These are phyloP conservation scores for Morpho helenor DNA, from an alignment of 2,888 invertebrate genomes.

Conservation along the genomic window DNA sequence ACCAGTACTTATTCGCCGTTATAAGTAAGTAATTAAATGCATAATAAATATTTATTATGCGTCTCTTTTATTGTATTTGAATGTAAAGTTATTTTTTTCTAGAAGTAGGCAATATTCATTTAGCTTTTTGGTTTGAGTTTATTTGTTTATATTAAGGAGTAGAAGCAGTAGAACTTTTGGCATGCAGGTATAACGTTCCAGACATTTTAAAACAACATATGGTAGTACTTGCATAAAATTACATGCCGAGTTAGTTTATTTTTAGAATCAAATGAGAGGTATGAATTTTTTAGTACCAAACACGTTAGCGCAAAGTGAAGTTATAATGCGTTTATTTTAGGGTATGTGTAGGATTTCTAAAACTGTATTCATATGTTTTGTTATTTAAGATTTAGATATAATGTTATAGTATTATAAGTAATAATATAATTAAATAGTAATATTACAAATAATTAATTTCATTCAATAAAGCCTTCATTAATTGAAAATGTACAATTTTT, in stretches of 20 bases:
- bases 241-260: conserved; percentile 4
- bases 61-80: not conserved
- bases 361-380: not conserved
- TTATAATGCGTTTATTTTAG: conserved; percentile 10
- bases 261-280: conserved; percentile 9
- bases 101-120: too few relatives aligned
- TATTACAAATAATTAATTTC: too few relatives aligned
- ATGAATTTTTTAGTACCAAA: conserved; percentile 4
- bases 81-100: not conserved
- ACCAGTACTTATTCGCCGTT: conserved; percentile 66
- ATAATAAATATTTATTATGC: conserved; percentile 4
- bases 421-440: too few relatives aligned
- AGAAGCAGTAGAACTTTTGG: too few relatives aligned
- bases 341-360: conserved; percentile 3
- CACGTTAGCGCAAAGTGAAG: not conserved
- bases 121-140: too few relatives aligned
- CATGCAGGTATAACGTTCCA: too few relatives aligned
- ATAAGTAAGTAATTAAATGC: conserved; percentile 51
- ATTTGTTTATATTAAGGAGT: too few relatives aligned
- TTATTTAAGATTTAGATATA: too few relatives aligned
- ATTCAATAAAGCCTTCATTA: too few relatives aligned
- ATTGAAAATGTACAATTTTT: too few relatives aligned
- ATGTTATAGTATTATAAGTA: too few relatives aligned
- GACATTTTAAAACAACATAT: not conserved
- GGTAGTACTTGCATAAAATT: not conserved